Evolutionary conservation across 1,140 invertebrate genomes (phyloP).

Genomic region (Stegodyphus dumicola): DNA sequence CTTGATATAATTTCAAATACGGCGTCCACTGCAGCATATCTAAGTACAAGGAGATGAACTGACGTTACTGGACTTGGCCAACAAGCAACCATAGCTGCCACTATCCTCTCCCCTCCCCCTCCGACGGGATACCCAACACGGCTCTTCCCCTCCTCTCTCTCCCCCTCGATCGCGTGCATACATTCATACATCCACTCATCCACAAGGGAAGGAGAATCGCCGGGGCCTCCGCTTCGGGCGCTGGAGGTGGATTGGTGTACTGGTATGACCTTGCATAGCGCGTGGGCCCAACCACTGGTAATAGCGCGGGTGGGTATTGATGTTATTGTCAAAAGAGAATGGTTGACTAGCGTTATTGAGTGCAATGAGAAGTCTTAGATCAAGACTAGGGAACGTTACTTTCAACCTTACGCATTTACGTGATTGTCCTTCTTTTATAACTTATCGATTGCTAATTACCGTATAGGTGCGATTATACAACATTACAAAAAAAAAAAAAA

Average conservation of each 20-base stretch:
- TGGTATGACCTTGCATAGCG: slow-evolving; percentile 57
- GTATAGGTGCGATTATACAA: too few relatives aligned
- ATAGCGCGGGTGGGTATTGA: slow-evolving; percentile 22
- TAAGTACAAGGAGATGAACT: background rate
- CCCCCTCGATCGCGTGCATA: slow-evolving; percentile 5
- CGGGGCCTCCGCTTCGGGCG: background rate
- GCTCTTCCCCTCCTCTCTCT: slow-evolving; percentile 3
- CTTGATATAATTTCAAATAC: background rate
- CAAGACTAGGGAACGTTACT: too few relatives aligned
- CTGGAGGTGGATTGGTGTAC: slow-evolving; percentile 31
- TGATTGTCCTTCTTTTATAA: too few relatives aligned
- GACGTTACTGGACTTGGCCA: background rate
- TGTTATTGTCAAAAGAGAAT: background rate
- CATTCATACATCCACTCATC: slow-evolving; percentile 35
- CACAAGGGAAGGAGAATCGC: background rate
- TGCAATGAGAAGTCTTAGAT: too few relatives aligned
- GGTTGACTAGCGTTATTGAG: too few relatives aligned
- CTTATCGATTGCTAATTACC: too few relatives aligned
- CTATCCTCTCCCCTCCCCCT: background rate
- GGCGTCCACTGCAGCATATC: background rate
- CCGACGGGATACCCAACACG: background rate
- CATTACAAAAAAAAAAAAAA: too few relatives aligned
- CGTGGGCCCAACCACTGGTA: slow-evolving; percentile 45
- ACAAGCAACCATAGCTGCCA: background rate
- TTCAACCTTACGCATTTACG: too few relatives aligned